A percentile compares a stretch with the other conserved stretches of the same genome.
phyloP scores from a whole-genome alignment of 2,113 vertebrate genomes.

The Chionodraco myersi region DNA sequence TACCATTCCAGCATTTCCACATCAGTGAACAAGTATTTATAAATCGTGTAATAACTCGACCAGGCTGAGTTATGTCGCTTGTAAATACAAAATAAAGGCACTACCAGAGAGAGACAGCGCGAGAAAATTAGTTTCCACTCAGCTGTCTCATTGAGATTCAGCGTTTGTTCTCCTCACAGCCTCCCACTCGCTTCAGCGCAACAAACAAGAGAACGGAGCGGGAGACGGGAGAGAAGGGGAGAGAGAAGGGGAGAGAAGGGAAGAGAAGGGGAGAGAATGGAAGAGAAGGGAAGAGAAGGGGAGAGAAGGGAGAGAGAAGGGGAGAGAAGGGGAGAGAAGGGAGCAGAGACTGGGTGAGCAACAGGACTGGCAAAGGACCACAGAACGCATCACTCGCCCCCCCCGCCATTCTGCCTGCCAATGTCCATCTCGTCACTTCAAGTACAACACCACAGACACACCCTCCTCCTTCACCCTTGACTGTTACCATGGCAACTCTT shows the following conservation, averaged over 20 bases:
- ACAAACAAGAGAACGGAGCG: constrained; percentile 64
- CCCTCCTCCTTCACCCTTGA: constrained; percentile 74
- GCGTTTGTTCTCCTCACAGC: constrained; percentile 69
- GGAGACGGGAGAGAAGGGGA: constrained; percentile 38
- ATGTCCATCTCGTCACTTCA: constrained; percentile 64
- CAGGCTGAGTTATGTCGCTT: constrained; percentile 31
- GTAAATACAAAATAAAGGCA: constrained; percentile 60
- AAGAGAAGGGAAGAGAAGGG: constrained; percentile 22
- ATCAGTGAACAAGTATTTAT: constrained; percentile 46
- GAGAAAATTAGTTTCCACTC: constrained; percentile 67
- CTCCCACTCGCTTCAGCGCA: constrained; percentile 75
- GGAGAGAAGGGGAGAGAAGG: constrained; percentile 56
- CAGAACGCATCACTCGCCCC: constrained; percentile 36
- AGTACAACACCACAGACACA: constrained; percentile 60
- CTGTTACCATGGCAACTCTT: constrained; percentile 75
- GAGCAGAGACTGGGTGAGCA: constrained; percentile 52
- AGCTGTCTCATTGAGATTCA: constrained; percentile 82
- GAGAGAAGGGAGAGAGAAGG: constrained; percentile 43
- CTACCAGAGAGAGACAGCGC: constrained; percentile 52
- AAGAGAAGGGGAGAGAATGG: constrained; percentile 50
- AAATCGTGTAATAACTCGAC: constrained; percentile 45
- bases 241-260: too few relatives aligned
- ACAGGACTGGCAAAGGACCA: constrained; percentile 61
- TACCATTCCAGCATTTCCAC: constrained; percentile 25
- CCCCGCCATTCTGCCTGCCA: constrained; percentile 58